These are phyloP conservation scores for Clunio marinus DNA, from an alignment of 2,888 invertebrate genomes.

Conservation along the genomic window DNA sequence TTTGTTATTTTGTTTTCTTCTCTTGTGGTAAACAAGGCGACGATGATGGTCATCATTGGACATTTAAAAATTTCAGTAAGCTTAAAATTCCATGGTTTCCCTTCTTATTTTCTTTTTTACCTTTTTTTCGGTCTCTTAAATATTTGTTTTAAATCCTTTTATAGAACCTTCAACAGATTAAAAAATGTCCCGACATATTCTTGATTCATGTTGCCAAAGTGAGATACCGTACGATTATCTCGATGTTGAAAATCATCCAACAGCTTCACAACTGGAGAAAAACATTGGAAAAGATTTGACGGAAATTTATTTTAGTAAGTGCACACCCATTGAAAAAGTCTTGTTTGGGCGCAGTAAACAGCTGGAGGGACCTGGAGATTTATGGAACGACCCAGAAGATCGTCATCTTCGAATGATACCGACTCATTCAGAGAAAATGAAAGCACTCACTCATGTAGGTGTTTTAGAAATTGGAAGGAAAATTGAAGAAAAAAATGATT, in stretches of 20 bases:
- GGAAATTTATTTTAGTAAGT: constrained; percentile 16
- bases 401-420: constrained; percentile 6
- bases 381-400: constrained; percentile 29
- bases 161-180: neutral
- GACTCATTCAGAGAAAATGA: neutral
- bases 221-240: neutral
- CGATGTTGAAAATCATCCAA: constrained; percentile 20
- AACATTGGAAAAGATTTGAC: neutral
- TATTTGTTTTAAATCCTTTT: neutral
- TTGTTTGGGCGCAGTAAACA: constrained; percentile 17
- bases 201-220: neutral
- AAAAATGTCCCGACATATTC: constrained; percentile 14
- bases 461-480: constrained; percentile 19
- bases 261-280: constrained; percentile 8
- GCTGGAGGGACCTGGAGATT: constrained; percentile 9
- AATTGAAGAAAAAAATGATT: neutral
- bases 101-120: no score
- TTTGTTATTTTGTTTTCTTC: no score
- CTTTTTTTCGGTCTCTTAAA: no score
- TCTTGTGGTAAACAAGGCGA: no score
- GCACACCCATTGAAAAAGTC: constrained; percentile 22
- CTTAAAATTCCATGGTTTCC: no score
- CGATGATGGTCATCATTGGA: no score
- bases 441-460: constrained; percentile 19
- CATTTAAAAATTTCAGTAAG: no score